Evolutionary conservation across 2,113 vertebrate species (phyloP).

Genomic region (Dascyllus trimaculatus): DNA sequence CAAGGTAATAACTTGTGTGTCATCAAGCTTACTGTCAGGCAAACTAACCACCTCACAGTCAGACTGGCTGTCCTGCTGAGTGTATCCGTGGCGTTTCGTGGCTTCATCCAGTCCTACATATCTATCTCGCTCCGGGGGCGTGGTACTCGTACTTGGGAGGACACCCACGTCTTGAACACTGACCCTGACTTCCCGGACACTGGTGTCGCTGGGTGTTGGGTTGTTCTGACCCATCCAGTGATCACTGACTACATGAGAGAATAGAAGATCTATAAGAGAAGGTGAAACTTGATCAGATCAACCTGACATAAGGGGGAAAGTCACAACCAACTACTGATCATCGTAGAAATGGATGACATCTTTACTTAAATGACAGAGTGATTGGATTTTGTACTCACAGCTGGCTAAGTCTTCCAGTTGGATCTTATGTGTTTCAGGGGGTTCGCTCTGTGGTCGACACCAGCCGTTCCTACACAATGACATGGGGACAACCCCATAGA

Average conservation of each 20-base stretch:
- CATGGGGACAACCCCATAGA: constrained; percentile 90
- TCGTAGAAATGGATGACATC: not conserved
- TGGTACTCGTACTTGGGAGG: constrained; percentile 79
- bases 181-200: constrained; percentile 77
- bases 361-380: not conserved
- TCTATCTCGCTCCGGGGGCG: constrained; percentile 25
- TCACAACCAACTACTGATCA: constrained; percentile 6
- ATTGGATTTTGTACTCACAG: constrained; percentile 78
- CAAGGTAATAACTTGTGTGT: constrained; percentile 72
- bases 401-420: constrained; percentile 86
- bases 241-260: constrained; percentile 88
- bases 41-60: constrained; percentile 74
- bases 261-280: constrained; percentile 85
- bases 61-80: constrained; percentile 74
- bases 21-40: constrained; percentile 69
- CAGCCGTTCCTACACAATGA: constrained; percentile 88
- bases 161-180: constrained; percentile 77
- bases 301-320: constrained; percentile 32
- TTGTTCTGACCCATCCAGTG: constrained; percentile 86
- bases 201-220: constrained; percentile 67
- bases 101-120: constrained; percentile 68
- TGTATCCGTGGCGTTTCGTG: constrained; percentile 64
- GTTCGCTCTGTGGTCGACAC: constrained; percentile 84
- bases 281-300: constrained; percentile 80
- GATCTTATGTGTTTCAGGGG: constrained; percentile 78